Base-by-base conservation (phyloP, 1,140 invertebrate species). In the Trissolcus basalis region DNA sequence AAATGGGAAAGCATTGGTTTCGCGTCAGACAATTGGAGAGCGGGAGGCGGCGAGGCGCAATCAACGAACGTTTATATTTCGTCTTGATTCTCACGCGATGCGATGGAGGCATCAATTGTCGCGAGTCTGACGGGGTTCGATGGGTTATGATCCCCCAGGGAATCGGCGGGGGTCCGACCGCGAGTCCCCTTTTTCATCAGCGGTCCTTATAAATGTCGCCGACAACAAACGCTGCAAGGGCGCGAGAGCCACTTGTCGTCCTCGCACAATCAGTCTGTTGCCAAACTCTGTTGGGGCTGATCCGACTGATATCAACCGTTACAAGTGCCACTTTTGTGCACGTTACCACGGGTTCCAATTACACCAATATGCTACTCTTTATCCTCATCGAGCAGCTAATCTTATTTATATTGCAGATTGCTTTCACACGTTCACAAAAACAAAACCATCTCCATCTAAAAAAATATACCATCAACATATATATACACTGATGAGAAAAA, bases 101-200 rank as follows among this genome's bases (percentile, higher is more conserved):
- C 70, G 60, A 80, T 76, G 79, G 73, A 81, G 63, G 64, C 59
- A 69, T 68, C 54, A 64, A 68, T 68, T 75, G 54, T 60, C 48
- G 51, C 51, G 47, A 63, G 54, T 63, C 12, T 27, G 45, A 41
- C 16, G 39, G 43, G 32, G 55, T 73, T 53, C 7, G 35, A 43
- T 60, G 69, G 59, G 32, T 72, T 73, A 60, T 61, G 44, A 67
- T 65, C 60, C 55, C 55, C 70, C 39, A n/a, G 49, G 41, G 69
- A 27, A 27, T 45, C 54, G 1, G 11, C 13, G 12, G 59, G 69
- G 47, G 47, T 36, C 12, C 27, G 50, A 51, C 51, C 56, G 44
- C 51, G 27, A 61, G 41, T 15, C 54, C 70, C 61, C 47, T 67
- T 73, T 73, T 55, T 73, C 70, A 73, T 61, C 49, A 39, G 14